Evolutionary conservation across 2,113 vertebrate species (phyloP).

Genomic region (Copsychus sechellarum): DNA sequence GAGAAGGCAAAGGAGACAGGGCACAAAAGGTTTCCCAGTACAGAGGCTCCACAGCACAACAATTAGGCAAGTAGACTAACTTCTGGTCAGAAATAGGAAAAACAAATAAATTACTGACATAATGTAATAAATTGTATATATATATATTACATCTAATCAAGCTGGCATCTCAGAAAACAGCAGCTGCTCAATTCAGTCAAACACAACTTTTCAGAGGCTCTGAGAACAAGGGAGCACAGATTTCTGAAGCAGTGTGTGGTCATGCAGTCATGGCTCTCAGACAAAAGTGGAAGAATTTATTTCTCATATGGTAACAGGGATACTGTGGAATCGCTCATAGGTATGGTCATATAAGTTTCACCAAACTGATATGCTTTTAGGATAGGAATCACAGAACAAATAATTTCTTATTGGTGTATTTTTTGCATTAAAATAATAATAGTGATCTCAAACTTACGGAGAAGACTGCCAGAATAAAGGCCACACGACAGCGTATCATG

Average conservation of each 20-base stretch:
- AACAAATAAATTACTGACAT: neutral
- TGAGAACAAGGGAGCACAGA: neutral
- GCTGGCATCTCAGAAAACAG: neutral
- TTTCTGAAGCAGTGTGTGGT: neutral
- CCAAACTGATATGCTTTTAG: neutral
- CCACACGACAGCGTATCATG: neutral
- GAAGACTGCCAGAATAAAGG: neutral
- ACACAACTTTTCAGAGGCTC: neutral
- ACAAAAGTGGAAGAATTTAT: neutral
- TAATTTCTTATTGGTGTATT: neutral
- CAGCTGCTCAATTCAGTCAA: constrained; percentile 28
- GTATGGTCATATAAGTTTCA: neutral
- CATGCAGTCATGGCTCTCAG: neutral
- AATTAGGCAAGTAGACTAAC: neutral
- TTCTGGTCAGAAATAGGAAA: neutral
- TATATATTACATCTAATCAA: neutral
- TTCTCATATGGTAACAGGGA: neutral
- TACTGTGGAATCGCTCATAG: neutral
- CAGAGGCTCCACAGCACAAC: neutral
- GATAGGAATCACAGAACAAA: neutral
- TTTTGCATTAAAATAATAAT: neutral
- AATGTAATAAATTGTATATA: neutral
- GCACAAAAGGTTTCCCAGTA: neutral
- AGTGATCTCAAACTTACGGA: neutral
- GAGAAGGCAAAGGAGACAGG: neutral